Percentiles rank a stretch among this genome's conserved stretches.
These are phyloP conservation scores for Hoplostethus mediterraneus DNA, from an alignment of 2,797 vertebrate genomes.

Conservation along the genomic window DNA sequence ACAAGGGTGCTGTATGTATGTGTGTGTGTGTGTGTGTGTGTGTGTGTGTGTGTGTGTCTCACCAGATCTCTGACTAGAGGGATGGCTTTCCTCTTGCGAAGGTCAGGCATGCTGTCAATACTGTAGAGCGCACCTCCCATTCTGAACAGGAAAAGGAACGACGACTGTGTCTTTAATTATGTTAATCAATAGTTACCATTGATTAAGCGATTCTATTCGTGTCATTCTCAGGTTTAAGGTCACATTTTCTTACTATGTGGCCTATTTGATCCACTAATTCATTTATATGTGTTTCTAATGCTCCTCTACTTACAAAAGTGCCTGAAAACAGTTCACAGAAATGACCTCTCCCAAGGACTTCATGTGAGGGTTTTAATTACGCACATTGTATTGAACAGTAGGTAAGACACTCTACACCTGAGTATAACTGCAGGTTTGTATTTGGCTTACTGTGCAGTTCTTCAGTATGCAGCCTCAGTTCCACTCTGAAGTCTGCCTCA, in stretches of 20 bases:
- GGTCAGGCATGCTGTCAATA: conserved; percentile 99
- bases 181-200: not conserved
- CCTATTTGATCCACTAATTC: conserved; percentile 21
- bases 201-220: not conserved
- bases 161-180: conserved; percentile 9
- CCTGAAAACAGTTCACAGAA: not conserved
- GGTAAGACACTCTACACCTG: conserved; percentile 38
- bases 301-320: conserved; percentile 3
- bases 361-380: conserved; percentile 43
- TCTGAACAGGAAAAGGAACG: conserved; percentile 78
- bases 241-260: conserved; percentile 6
- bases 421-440: conserved; percentile 44
- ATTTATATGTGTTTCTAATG: conserved; percentile 13
- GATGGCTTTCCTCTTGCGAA: conserved; percentile 96
- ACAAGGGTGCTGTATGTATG: not conserved
- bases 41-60: conserved; percentile 69
- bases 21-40: conserved; percentile 14
- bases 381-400: conserved; percentile 34
- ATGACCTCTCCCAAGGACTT: conserved; percentile 27
- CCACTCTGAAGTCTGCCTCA: conserved; percentile 58
- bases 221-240: conserved; percentile 13
- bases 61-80: conserved; percentile 97
- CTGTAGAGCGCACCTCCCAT: conserved; percentile 96
- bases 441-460: conserved; percentile 50
- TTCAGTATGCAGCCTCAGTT: conserved; percentile 61